Conservation (phyloP, 2,888 invertebrate genomes). For the Kuschelorhynchus macadamiae region DNA sequence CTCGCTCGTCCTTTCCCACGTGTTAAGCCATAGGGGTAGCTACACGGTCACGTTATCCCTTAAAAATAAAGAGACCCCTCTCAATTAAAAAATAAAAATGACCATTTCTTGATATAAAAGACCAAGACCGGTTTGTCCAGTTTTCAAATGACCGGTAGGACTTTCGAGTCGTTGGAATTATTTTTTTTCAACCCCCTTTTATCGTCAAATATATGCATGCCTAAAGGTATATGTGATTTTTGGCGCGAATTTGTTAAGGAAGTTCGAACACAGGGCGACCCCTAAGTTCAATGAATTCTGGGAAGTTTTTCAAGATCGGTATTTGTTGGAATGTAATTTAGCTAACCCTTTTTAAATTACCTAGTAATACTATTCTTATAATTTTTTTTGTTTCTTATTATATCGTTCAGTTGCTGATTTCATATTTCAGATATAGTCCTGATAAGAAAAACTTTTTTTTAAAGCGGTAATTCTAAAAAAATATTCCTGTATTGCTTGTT, state of each 20-base stretch:
- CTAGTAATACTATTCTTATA: too few species aligned
- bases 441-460: too few species aligned
- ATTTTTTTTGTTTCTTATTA: too few species aligned
- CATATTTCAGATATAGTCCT: too few species aligned
- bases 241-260: constrained; percentile 26
- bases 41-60: constrained; percentile 24
- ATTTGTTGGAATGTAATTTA: too few species aligned
- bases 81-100: constrained; percentile 62
- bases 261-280: constrained; percentile 32
- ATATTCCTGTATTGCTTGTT: too few species aligned
- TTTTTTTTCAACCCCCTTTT: constrained; percentile 34
- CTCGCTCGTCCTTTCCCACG: constrained; percentile 61
- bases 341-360: too few species aligned
- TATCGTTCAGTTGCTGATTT: too few species aligned
- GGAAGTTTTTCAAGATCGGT: too few species aligned
- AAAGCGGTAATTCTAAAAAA: too few species aligned
- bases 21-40: constrained; percentile 27
- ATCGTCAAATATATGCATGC: constrained; percentile 31
- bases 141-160: constrained; percentile 57
- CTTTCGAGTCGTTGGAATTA: constrained; percentile 23
- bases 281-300: too few species aligned
- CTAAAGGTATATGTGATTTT: constrained; percentile 28
- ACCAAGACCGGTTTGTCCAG: constrained; percentile 68
- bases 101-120: constrained; percentile 56
- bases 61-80: constrained; percentile 28